Evolutionary conservation across 1,140 invertebrate genomes (phyloP).

Genomic region (Pachypeltis micranthus): DNA sequence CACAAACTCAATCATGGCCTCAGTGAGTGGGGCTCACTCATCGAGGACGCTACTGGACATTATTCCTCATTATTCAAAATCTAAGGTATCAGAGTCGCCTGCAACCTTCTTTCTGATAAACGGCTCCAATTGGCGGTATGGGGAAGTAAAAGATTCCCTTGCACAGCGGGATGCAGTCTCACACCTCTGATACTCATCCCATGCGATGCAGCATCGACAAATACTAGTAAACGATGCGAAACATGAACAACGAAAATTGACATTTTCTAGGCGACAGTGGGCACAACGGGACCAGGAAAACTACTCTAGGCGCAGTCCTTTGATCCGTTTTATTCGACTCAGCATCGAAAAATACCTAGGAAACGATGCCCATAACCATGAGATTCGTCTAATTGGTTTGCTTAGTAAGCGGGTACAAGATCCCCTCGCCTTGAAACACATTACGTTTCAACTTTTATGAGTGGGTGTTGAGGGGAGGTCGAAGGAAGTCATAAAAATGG

Average conservation of each 20-base stretch:
- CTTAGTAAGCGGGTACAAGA: no score
- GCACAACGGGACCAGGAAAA: no score
- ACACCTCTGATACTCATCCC: background rate
- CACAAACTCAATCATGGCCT: constrained; percentile 1
- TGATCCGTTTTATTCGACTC: no score
- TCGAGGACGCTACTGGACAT: constrained; percentile 19
- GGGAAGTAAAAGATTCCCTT: background rate
- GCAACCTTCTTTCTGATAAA: background rate
- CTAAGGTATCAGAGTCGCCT: constrained; percentile 7
- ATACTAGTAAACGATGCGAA: background rate
- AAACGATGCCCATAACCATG: no score
- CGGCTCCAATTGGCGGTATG: background rate
- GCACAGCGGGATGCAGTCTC: background rate
- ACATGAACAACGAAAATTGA: background rate
- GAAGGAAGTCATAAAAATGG: no score
- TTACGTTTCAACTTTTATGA: no score
- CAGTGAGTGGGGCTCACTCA: constrained; percentile 17
- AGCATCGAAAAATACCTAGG: no score
- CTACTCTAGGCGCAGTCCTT: no score
- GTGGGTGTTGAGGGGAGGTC: no score
- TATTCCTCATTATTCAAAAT: constrained; percentile 17
- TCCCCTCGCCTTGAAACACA: no score
- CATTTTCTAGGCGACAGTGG: background rate
- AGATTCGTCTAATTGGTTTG: no score
- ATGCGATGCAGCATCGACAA: background rate